Percentiles rank a stretch among this genome's conserved stretches.
Conservation (phyloP, 2,797 vertebrate genomes). For the Acridotheres tristis region DNA sequence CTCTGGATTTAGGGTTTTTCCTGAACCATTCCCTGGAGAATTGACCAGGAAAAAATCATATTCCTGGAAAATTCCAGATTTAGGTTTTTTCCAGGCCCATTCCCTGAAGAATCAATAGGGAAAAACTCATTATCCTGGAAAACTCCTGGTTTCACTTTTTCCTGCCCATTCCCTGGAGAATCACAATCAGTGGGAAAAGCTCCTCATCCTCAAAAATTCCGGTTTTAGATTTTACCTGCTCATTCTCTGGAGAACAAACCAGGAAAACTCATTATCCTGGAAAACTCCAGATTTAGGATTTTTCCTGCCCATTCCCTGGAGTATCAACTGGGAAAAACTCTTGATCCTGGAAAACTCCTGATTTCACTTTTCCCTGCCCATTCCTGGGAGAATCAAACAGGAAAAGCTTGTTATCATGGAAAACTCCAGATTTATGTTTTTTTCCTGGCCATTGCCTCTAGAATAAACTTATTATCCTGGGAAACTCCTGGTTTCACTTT, state of each 20-base stretch:
- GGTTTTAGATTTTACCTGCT: not conserved
- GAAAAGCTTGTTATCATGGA: not conserved
- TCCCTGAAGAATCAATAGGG: rapidly evolving
- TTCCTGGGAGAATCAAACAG: not conserved
- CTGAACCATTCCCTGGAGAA: not conserved
- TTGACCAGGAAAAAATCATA: rapidly evolving
- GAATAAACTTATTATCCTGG: too few species aligned
- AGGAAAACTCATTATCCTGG: not conserved
- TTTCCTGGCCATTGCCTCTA: not conserved
- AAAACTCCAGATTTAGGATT: not conserved
- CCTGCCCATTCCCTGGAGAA: not conserved
- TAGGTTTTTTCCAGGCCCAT: too few species aligned
- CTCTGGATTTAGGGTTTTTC: rapidly evolving
- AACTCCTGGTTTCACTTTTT: rapidly evolving
- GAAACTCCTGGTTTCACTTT: too few species aligned
- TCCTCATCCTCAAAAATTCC: rapidly evolving
- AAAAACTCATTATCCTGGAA: not conserved
- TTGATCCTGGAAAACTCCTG: not conserved
- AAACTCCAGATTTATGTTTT: rapidly evolving
- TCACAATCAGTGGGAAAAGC: too few species aligned
- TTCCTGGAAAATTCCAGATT: not conserved
- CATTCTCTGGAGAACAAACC: not conserved
- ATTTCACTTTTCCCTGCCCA: not conserved
- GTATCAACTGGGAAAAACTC: too few species aligned
- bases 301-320: not conserved